Evolutionary conservation across 2,888 invertebrate species (phyloP), one percentile per base, ranked within the genome.

Genomic region (Dryobota labecula): DNA sequence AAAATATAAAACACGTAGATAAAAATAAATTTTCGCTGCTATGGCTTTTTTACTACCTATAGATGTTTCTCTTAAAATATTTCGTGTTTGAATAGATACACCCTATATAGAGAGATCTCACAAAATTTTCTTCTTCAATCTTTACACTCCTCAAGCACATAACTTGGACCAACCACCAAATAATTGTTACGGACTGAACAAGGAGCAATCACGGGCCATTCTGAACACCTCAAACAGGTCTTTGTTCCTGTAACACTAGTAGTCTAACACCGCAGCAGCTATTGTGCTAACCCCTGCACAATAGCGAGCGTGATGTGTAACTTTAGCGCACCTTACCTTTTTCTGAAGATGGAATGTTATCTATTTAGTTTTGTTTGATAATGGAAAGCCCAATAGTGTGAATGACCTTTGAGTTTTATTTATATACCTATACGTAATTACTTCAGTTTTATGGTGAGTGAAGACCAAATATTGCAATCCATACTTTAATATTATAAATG

Each of bases 241-340:
- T 84, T 90, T 90, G 88, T 90, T 56, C 70, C 80, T 84, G 90
- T 91, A 91, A 91, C 86, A 91, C 92, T 89, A 88, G 92, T 91
- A 91, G 91, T 90, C 83, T 83, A 76, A 85, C 85, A 80, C 66
- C 71, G 74, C 70, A 63, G 76, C 64, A 54, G 54, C 75, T 73
- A 82, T 88, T 84, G 82, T 84, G 76, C 75, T 65, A 54, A 62
- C 38, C 51, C 38, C 54, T 41, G 30, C 45, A 86, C 83, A 86
- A 86, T 79, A 73, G 78, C 36, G n/a, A 78, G 67, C 83, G 85
- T 85, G 84, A 85, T 84, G 76, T 56, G 81, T 64, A 71, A 76
- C 76, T 83, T 86, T 83, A 73, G 38, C 69, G n/a, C 60, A 68
- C 49, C 57, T 60, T 45, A 73, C 41, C 41, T 73, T 56, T 64